These are phyloP conservation scores for Sylvia borin DNA, from an alignment of 2,797 vertebrate species.

Conservation along the genomic window DNA sequence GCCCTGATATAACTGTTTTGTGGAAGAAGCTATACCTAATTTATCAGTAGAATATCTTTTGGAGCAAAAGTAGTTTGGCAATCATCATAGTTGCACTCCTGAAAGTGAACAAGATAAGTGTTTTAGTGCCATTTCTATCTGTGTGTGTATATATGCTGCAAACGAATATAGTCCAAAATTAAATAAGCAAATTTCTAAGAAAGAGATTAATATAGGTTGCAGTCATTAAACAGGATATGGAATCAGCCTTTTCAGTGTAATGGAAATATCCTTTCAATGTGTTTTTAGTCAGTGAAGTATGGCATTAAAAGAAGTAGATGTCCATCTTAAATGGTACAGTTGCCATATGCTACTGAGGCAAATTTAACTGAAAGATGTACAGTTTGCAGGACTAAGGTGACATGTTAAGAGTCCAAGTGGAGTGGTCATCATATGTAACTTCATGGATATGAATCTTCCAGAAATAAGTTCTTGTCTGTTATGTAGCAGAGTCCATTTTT, in stretches of 20 bases:
- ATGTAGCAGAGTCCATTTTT: background rate
- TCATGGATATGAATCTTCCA: background rate
- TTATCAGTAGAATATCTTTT: background rate
- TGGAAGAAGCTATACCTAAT: background rate
- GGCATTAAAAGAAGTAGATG: background rate
- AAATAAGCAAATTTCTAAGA: background rate
- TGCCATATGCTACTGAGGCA: background rate
- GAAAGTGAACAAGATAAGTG: background rate
- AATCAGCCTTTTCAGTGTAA: background rate
- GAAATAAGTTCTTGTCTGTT: background rate
- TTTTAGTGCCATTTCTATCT: background rate
- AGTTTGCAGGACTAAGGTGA: background rate
- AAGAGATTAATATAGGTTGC: background rate
- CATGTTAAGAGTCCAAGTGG: background rate
- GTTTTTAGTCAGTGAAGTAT: background rate
- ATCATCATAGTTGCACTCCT: background rate
- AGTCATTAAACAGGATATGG: background rate
- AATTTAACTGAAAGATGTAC: background rate
- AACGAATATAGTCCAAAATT: background rate
- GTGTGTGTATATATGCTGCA: background rate
- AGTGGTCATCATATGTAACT: background rate
- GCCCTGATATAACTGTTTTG: background rate
- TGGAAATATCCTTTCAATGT: background rate
- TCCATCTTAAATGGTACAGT: background rate
- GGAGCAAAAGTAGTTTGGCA: background rate